These are phyloP conservation scores for Dryobota labecula DNA, from an alignment of 2,888 invertebrate genomes.

Conservation along the genomic window DNA sequence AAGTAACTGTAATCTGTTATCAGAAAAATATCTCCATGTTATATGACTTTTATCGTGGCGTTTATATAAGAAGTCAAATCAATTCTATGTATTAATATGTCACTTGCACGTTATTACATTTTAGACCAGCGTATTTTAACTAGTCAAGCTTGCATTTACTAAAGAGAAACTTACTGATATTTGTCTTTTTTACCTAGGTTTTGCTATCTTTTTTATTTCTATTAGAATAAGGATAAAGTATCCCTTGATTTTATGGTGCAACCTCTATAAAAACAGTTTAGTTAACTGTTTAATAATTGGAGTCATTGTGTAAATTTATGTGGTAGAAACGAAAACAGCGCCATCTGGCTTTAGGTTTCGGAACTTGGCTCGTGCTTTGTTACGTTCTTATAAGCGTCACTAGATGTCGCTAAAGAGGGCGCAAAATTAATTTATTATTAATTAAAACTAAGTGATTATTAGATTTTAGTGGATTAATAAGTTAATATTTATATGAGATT, in stretches of 20 bases:
- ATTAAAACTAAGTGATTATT: not conserved
- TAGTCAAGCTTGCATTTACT: not conserved
- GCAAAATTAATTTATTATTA: not conserved
- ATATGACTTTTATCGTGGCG: not conserved
- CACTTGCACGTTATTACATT: not conserved
- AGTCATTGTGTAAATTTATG: not conserved
- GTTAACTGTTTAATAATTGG: not conserved
- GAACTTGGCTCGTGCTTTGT: not conserved
- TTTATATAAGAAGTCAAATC: not conserved
- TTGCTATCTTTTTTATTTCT: not conserved
- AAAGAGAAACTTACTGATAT: not conserved
- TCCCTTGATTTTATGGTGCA: not conserved
- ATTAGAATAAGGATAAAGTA: not conserved
- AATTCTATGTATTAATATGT: not conserved
- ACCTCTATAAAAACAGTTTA: not conserved
- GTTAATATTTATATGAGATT: not conserved
- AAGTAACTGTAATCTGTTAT: no score
- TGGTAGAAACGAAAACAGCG: not conserved
- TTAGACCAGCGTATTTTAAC: not conserved
- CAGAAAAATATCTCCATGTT: not conserved
- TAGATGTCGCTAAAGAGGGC: not conserved
- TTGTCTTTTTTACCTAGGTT: not conserved
- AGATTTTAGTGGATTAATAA: not conserved
- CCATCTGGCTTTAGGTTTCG: not conserved
- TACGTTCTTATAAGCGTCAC: no score